These are phyloP conservation scores for Musca domestica DNA, from an alignment of 1,140 invertebrate genomes.

Conservation along the genomic window DNA sequence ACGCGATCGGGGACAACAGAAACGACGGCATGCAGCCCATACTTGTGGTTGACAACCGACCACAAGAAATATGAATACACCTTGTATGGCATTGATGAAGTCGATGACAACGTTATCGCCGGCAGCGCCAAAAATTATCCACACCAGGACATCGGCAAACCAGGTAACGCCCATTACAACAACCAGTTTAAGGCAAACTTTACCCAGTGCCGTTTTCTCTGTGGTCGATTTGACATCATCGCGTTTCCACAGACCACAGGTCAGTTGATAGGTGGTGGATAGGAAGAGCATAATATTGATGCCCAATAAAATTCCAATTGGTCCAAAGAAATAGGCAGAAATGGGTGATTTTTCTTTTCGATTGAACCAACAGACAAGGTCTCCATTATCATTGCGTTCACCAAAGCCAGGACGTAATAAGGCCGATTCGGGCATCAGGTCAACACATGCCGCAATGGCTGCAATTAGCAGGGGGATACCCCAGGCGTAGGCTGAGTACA, in stretches of 20 bases:
- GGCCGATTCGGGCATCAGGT: slow-evolving; percentile 57
- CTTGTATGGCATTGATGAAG: slow-evolving; percentile 79
- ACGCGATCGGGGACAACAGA: slow-evolving; percentile 61
- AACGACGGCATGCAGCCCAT: slow-evolving; percentile 65
- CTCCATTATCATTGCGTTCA: slow-evolving; percentile 59
- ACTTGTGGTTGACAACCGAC: slow-evolving; percentile 85
- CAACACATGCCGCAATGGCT: slow-evolving; percentile 67
- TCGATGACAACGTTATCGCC: slow-evolving; percentile 79
- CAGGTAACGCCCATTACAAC: slow-evolving; percentile 84
- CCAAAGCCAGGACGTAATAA: slow-evolving; percentile 71
- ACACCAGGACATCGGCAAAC: slow-evolving; percentile 77
- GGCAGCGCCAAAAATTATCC: slow-evolving; percentile 69
- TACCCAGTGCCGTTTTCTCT: slow-evolving; percentile 73
- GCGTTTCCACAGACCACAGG: slow-evolving; percentile 81
- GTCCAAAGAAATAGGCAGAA: slow-evolving; percentile 78
- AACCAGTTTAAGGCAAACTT: slow-evolving; percentile 79
- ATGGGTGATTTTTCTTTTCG: slow-evolving; percentile 70
- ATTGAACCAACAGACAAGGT: slow-evolving; percentile 76
- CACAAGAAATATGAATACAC: slow-evolving; percentile 85
- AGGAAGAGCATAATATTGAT: slow-evolving; percentile 76
- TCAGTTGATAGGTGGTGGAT: slow-evolving; percentile 77
- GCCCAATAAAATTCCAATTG: slow-evolving; percentile 71
- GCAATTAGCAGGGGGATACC: slow-evolving; percentile 73
- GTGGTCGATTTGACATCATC: slow-evolving; percentile 84
- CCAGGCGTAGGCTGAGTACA: slow-evolving; percentile 80